Evolutionary conservation across 1,140 invertebrate species (phyloP).

Genomic region (Saccostrea echinata): DNA sequence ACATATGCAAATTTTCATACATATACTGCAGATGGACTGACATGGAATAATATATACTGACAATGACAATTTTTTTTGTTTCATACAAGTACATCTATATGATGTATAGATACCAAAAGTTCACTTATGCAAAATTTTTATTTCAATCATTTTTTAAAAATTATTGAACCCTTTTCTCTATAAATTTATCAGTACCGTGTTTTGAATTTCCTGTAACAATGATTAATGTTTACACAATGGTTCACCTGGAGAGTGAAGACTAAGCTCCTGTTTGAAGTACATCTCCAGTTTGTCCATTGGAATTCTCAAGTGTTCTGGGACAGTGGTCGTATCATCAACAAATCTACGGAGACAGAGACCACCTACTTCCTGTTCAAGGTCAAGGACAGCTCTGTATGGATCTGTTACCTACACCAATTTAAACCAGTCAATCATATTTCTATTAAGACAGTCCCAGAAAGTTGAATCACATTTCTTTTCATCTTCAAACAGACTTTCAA

Average conservation of each 20-base stretch:
- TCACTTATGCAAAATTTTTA: too few relatives aligned
- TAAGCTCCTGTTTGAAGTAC: conserved; percentile 67
- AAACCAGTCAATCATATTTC: background rate
- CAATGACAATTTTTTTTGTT: too few relatives aligned
- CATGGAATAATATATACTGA: too few relatives aligned
- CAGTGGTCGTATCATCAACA: conserved; percentile 72
- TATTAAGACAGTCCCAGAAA: background rate
- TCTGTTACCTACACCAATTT: conserved; percentile 61
- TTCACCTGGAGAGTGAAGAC: conserved; percentile 62
- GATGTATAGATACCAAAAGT: too few relatives aligned
- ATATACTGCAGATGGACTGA: too few relatives aligned
- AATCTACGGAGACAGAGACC: conserved; percentile 68
- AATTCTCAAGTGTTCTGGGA: conserved; percentile 66
- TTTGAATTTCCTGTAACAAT: background rate
- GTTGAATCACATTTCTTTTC: too few relatives aligned
- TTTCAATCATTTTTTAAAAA: too few relatives aligned
- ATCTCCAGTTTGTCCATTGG: conserved; percentile 64
- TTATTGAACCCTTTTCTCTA: too few relatives aligned
- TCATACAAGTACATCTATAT: too few relatives aligned
- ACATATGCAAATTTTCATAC: too few relatives aligned
- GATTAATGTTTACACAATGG: background rate
- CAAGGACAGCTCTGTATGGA: conserved; percentile 71
- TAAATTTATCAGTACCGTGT: too few relatives aligned
- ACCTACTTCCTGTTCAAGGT: conserved; percentile 73
- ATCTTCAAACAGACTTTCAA: too few relatives aligned